These are phyloP conservation scores for Thripadectes ignobilis DNA, from an alignment of 2,797 vertebrate genomes.

Conservation along the genomic window DNA sequence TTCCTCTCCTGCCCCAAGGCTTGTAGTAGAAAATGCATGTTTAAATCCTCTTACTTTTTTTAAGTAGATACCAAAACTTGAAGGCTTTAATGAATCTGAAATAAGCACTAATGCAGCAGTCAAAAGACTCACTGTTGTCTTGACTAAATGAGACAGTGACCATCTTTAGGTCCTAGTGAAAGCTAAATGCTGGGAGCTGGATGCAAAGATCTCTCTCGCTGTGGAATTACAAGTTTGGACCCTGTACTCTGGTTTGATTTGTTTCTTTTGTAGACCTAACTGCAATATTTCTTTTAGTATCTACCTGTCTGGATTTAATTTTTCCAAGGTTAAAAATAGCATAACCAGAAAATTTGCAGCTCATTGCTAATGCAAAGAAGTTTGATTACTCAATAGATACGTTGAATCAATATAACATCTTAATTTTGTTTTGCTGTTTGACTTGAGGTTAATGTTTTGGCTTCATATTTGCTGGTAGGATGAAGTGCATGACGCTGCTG, in stretches of 20 bases:
- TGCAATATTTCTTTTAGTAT: not conserved
- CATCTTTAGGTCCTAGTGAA: not conserved
- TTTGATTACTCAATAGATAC: not conserved
- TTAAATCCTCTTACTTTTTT: constrained; percentile 50
- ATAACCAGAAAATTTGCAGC: constrained; percentile 11
- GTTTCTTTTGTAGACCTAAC: not conserved
- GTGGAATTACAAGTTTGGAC: not conserved
- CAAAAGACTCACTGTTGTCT: not conserved
- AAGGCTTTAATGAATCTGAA: constrained; percentile 41
- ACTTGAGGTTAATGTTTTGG: constrained; percentile 10
- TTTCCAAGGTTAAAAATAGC: constrained; percentile 49
- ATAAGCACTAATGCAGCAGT: not conserved
- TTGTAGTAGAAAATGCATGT: constrained; percentile 28
- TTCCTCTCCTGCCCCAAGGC: constrained; percentile 28
- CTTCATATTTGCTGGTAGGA: not conserved
- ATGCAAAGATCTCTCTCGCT: not conserved
- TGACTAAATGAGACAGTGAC: not conserved
- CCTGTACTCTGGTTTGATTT: not conserved
- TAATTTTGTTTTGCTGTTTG: constrained; percentile 9
- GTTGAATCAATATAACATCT: not conserved
- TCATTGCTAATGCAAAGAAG: constrained; percentile 22
- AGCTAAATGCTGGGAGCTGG: not conserved
- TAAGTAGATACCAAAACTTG: constrained; percentile 42
- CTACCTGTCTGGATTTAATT: constrained; percentile 30
- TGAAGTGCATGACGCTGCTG: not conserved